Conservation (phyloP, 2,797 vertebrate species). For the Phataginus tetradactyla region DNA sequence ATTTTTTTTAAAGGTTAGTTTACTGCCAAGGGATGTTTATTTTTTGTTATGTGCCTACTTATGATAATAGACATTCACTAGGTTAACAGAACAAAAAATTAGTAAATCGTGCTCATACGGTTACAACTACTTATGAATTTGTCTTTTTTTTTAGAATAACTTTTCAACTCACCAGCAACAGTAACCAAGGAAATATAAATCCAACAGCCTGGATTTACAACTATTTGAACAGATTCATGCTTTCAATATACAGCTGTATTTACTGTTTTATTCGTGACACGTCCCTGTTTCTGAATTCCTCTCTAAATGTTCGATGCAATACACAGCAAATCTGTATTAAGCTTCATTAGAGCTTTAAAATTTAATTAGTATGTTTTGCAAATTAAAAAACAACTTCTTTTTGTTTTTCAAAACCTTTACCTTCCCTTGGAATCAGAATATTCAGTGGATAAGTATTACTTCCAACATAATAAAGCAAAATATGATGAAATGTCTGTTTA, state of each 20-base stretch:
- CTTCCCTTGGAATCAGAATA: background rate
- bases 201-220: slow-evolving; percentile 57
- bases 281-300: background rate
- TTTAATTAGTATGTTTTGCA: background rate
- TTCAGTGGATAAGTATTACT: background rate
- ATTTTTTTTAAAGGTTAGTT: slow-evolving; percentile 73
- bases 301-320: background rate
- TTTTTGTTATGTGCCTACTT: slow-evolving; percentile 33
- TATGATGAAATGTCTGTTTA: background rate
- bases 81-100: slow-evolving; percentile 9
- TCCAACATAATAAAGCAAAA: background rate
- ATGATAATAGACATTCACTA: background rate
- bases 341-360: background rate
- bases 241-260: slow-evolving; percentile 59
- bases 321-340: background rate
- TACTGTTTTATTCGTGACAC: slow-evolving; percentile 39
- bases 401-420: background rate
- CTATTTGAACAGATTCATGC: background rate
- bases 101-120: slow-evolving; percentile 3
- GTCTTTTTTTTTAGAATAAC: slow-evolving; percentile 51
- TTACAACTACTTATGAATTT: slow-evolving; percentile 16
- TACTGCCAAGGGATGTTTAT: slow-evolving; percentile 46
- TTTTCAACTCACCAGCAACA: slow-evolving; percentile 60
- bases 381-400: background rate
- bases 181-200: slow-evolving; percentile 69